These are phyloP conservation scores for Thalassarche chlororhynchos DNA, from an alignment of 2,113 vertebrate species.

Conservation along the genomic window DNA sequence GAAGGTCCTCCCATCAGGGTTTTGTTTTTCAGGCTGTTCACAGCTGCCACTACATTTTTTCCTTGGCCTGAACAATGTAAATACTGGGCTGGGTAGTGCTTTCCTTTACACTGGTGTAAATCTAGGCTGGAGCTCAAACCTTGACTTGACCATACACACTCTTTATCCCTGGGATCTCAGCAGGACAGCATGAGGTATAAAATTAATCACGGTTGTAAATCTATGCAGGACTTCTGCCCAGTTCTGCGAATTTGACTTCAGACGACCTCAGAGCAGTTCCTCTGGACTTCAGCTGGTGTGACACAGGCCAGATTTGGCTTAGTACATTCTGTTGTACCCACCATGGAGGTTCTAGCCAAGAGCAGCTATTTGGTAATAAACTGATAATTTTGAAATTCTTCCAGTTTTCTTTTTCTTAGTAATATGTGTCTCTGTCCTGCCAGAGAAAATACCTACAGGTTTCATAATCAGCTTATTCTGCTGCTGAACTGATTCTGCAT, in stretches of 20 bases:
- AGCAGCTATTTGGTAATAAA: neutral
- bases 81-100: neutral
- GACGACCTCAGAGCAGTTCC: neutral
- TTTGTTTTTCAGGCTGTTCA: neutral
- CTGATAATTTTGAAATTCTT: neutral
- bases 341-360: neutral
- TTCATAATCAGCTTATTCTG: neutral
- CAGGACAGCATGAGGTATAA: neutral
- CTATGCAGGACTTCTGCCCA: neutral
- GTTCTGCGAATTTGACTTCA: neutral
- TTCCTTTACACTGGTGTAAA: neutral
- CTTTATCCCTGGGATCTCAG: neutral
- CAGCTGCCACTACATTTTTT: constrained; percentile 30
- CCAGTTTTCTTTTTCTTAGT: neutral
- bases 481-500: neutral
- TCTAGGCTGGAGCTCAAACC: neutral
- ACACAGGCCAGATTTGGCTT: neutral
- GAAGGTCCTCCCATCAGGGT: neutral
- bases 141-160: neutral
- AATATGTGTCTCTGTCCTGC: neutral
- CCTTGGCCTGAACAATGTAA: neutral
- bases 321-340: neutral
- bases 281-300: neutral
- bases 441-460: neutral
- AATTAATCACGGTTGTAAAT: neutral